A percentile compares a stretch with the other conserved stretches of the same genome.
phyloP scores from a whole-genome alignment of 2,113 vertebrate genomes.

The Pelusios castaneus region DNA sequence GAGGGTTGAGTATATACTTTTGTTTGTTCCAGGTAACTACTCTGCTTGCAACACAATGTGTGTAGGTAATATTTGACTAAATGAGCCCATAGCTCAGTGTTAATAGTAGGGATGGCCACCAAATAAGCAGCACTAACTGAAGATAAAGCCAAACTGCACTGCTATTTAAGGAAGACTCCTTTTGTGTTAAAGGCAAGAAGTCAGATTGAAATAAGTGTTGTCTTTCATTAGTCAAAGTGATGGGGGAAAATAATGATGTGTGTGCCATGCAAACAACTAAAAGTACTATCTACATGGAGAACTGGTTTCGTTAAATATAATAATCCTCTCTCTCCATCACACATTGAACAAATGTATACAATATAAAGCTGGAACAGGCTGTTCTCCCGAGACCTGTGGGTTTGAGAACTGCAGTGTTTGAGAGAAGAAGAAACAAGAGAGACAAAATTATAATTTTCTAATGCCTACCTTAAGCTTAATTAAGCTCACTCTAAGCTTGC shows the following conservation, averaged over 20 bases:
- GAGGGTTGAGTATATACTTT: conserved; percentile 53
- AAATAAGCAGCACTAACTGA: conserved; percentile 44
- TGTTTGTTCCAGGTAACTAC: conserved; percentile 10
- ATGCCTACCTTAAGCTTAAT: neutral
- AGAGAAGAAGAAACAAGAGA: neutral
- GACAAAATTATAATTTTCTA: neutral
- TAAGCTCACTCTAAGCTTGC: neutral
- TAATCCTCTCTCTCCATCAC: neutral
- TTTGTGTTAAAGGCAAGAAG: neutral
- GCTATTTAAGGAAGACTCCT: conserved; percentile 26
- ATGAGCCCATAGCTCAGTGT: conserved; percentile 47
- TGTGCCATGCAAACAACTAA: neutral
- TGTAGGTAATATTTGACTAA: conserved; percentile 55
- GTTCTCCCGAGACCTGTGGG: neutral
- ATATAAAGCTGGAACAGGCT: neutral
- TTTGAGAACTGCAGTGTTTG: neutral
- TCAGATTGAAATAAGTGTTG: neutral
- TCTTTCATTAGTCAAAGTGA: neutral
- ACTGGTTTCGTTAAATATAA: neutral
- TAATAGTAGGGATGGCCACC: conserved; percentile 39
- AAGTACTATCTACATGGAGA: neutral
- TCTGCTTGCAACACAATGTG: neutral
- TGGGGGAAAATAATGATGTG: neutral
- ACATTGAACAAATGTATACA: neutral
- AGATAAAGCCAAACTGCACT: conserved; percentile 54